Evolutionary conservation across 2,797 vertebrate genomes (phyloP), one percentile per base, ranked within the genome.

Genomic region (Labroides dimidiatus): DNA sequence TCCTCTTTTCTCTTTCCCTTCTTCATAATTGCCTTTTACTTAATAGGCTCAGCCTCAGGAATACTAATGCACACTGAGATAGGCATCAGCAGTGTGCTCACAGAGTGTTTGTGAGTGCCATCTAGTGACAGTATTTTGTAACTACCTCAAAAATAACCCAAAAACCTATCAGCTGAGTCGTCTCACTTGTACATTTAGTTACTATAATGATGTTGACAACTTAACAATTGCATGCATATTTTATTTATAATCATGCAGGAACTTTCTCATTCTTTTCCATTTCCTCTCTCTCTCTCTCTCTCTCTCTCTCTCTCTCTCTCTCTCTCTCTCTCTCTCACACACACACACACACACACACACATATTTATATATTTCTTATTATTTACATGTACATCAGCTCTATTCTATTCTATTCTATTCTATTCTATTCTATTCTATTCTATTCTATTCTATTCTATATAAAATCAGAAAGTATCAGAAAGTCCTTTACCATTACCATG

Each of bases 21-120:
- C 84, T 84, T 90, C 91, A 92, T 93, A 93, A 93, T 93, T 92
- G 92, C 92, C 90, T 93, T 93, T 93, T 92, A 93, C 91, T 92
- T 93, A 92, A 94, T 93, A 87, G 87, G 78, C 81, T 88, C 81
- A 76, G 86, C 84, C 72, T 66, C 80, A 76, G 84, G 92, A 94
- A 94, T 93, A 91, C 90, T 92, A 91, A 91, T 89, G 84, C 75
- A 54, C 67, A 79, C 74, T 65, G 63, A 75, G 89, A 89, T 85
- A 82, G 80, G 75, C 67, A 80, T 86, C 68, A 75, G 71, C 63
- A 54, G 69, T 44, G 2, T 62, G 21, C 66, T 65, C 74, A 45
- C 33, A 57, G 36, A 71, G 78, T 55, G 85, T 88, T 86, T 57
- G 62, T 83, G 88, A 85, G 85, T 90, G 92, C 93, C 93, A 93